Conservation (phyloP, 2,888 invertebrate genomes). For the Apeira syringaria region DNA sequence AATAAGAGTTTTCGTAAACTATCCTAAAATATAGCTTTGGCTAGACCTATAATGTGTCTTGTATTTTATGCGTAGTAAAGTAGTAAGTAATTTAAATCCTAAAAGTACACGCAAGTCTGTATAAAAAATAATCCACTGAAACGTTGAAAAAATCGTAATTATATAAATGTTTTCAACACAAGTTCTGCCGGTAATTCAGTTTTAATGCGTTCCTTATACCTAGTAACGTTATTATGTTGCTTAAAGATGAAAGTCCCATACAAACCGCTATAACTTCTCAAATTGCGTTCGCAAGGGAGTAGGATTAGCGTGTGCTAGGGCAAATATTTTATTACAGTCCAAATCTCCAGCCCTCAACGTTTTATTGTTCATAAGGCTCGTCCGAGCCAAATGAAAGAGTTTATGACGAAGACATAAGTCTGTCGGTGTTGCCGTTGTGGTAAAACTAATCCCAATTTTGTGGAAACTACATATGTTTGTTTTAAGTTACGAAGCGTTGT, state of each 20-base stretch:
- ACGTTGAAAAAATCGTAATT: too few species aligned
- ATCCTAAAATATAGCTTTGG: too few species aligned
- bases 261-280: slow-evolving; percentile 74
- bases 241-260: slow-evolving; percentile 43
- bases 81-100: too few species aligned
- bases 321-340: slow-evolving; percentile 84
- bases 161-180: background rate
- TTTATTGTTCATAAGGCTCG: slow-evolving; percentile 84
- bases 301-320: slow-evolving; percentile 81
- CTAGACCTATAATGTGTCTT: too few species aligned
- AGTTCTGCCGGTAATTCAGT: slow-evolving; percentile 21
- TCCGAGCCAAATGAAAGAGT: slow-evolving; percentile 83
- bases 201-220: slow-evolving; percentile 25
- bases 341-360: slow-evolving; percentile 82
- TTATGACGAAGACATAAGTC: slow-evolving; percentile 80
- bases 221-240: slow-evolving; percentile 41
- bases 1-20: too few species aligned
- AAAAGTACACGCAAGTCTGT: too few species aligned
- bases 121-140: too few species aligned
- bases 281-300: slow-evolving; percentile 80
- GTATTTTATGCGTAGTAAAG: too few species aligned
- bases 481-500: slow-evolving; percentile 17
- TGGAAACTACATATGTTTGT: slow-evolving; percentile 12
- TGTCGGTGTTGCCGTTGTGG: slow-evolving; percentile 67
- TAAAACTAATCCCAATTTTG: slow-evolving; percentile 47